Conservation (phyloP, 2,797 vertebrate species). For the Pelobates cultripes region DNA sequence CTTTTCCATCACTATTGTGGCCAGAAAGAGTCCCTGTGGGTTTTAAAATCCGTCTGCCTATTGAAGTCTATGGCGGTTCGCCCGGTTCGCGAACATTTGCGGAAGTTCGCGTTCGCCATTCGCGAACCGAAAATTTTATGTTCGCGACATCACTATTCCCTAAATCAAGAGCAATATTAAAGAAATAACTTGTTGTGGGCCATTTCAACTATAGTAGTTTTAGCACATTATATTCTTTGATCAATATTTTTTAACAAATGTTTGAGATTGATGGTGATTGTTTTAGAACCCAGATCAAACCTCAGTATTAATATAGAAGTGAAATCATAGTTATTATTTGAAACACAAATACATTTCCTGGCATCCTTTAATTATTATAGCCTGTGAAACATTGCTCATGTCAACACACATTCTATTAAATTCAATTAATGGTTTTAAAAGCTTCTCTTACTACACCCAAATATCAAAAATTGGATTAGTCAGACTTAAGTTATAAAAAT, state of each 20-base stretch:
- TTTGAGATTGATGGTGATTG: neutral
- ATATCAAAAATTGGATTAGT: conserved; percentile 48
- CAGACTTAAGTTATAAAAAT: conserved; percentile 53
- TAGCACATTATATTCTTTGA: neutral
- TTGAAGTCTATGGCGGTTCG: no score
- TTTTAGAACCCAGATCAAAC: neutral
- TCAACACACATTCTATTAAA: conserved; percentile 53
- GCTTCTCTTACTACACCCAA: conserved; percentile 23
- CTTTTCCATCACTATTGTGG: no score
- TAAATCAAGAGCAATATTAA: neutral
- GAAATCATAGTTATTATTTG: neutral
- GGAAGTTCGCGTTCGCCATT: no score
- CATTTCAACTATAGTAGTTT: neutral
- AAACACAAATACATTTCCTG: conserved; percentile 52
- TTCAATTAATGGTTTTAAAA: conserved; percentile 57
- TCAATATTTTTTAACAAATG: neutral
- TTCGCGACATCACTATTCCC: no score
- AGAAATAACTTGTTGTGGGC: neutral
- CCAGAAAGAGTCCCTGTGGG: no score
- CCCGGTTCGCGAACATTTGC: no score
- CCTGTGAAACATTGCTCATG: conserved; percentile 44
- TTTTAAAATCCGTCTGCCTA: no score
- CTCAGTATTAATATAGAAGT: conserved; percentile 23
- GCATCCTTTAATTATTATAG: conserved; percentile 55
- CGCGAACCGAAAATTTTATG: no score